Evolutionary conservation across 2,113 vertebrate species (phyloP).

Genomic region (Halichoeres trimaculatus): DNA sequence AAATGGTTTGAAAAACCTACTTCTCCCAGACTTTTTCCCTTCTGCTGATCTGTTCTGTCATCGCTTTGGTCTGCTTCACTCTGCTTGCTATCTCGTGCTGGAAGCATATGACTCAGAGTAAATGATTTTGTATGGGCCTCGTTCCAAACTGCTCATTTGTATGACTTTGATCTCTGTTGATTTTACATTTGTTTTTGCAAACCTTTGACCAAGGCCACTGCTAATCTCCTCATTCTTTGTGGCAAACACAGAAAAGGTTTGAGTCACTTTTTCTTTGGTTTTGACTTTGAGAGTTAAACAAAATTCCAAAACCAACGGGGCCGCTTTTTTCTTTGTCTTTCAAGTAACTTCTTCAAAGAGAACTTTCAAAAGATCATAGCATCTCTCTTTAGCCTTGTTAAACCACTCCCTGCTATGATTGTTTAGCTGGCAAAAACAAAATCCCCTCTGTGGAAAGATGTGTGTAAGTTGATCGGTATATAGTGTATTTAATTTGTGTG

Average conservation of each 20-base stretch:
- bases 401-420: slow-evolving; percentile 49
- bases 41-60: not conserved
- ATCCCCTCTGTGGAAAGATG: slow-evolving; percentile 28
- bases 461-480: not conserved
- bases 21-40: not conserved
- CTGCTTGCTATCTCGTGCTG: not conserved
- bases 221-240: slow-evolving; percentile 51
- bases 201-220: slow-evolving; percentile 41
- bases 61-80: not conserved
- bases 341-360: slow-evolving; percentile 55
- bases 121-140: slow-evolving; percentile 29
- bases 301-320: slow-evolving; percentile 56
- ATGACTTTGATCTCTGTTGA: slow-evolving; percentile 58
- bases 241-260: slow-evolving; percentile 52
- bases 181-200: slow-evolving; percentile 49
- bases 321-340: slow-evolving; percentile 48
- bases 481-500: too few species aligned
- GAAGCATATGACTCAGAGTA: not conserved
- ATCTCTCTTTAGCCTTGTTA: slow-evolving; percentile 59
- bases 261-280: slow-evolving; percentile 52
- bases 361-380: slow-evolving; percentile 63
- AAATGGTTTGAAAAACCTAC: too few species aligned
- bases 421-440: slow-evolving; percentile 52
- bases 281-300: slow-evolving; percentile 61
- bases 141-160: slow-evolving; percentile 41